Evolutionary conservation across 2,797 vertebrate genomes (phyloP), one percentile per base, ranked within the genome.

Genomic region (Erithacus rubecula): DNA sequence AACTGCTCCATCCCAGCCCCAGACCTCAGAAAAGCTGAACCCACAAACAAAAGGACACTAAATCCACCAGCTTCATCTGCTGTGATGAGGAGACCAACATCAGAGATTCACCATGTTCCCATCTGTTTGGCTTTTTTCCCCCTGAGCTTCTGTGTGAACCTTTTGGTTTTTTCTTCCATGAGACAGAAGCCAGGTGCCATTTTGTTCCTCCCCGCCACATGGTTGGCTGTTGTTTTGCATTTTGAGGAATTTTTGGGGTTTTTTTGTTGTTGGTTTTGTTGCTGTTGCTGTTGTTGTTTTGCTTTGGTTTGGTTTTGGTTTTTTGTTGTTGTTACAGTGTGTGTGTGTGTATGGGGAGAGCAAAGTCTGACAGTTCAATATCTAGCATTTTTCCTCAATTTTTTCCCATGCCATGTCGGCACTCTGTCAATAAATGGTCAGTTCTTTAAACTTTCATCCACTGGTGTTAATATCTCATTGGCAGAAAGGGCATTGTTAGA

Each of bases 361-460:
- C 44, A 74, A 59, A 16, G 16, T 75, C 56, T 47, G 21, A 47
- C 21, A 74, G 34, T 20, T 74, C 71, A 74, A 15, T 37, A 59
- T 37, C 15, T 36, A 59, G 16, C 34, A 39, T 59, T 32, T 49
- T 49, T 47, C 47, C 43, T 24, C 29, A 5, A 12, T 23, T 37
- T 43, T 59, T 59, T 9, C 43, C 22, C 7, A 11, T 32, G 34
- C 16, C 0, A 0, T 59, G 21, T 32, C 59, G 55, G 43, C 22
- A 32, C 27, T 59, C 34, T 43, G 14, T 37, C 34, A 60, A 49
- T 49, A 49, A 32, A 59, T 2, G 1, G 34, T 26, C 20, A 22
- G 1, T 1, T 60, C 26, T 74, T 49, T 75, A 32, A 56, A 26
- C 34, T 32, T 59, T 49, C 34, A 49, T 75, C 22, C 2, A 3